Conservation (phyloP, 2,113 vertebrate genomes). For the Cranoglanis bouderius region DNA sequence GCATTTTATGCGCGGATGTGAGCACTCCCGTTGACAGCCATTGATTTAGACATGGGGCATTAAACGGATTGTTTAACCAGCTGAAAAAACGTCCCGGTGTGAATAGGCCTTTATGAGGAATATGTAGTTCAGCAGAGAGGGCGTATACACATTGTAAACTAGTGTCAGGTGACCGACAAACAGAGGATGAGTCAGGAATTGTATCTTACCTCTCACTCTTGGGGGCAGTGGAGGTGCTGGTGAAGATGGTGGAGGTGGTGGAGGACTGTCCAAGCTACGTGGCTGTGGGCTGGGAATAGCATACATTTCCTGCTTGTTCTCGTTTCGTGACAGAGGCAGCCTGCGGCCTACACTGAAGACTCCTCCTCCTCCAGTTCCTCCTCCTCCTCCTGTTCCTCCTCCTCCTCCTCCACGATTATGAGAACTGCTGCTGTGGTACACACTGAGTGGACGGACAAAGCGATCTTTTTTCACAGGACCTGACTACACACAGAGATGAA, state of each 20-base stretch:
- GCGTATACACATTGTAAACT: not conserved
- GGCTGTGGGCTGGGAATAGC: constrained; percentile 30
- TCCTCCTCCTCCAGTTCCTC: constrained; percentile 34
- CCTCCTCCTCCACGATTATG: constrained; percentile 42
- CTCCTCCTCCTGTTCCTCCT: constrained; percentile 24
- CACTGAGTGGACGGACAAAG: constrained; percentile 58
- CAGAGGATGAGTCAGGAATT: not conserved
- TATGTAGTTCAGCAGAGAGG: not conserved
- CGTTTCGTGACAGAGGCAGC: constrained; percentile 48
- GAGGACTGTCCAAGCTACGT: constrained; percentile 48
- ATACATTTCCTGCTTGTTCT: constrained; percentile 37
- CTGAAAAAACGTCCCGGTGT: too few relatives aligned
- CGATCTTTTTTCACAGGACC: constrained; percentile 65
- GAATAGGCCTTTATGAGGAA: too few relatives aligned
- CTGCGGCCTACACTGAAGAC: constrained; percentile 55
- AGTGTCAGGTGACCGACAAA: not conserved
- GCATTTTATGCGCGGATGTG: too few relatives aligned
- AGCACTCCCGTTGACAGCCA: too few relatives aligned
- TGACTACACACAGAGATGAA: constrained; percentile 54
- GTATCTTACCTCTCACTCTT: constrained; percentile 62
- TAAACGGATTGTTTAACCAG: too few relatives aligned
- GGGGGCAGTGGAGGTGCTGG: constrained; percentile 60
- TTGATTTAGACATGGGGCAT: too few relatives aligned
- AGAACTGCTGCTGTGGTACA: constrained; percentile 54
- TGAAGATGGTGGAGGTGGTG: constrained; percentile 53